phyloP scores from a whole-genome alignment of 2,888 invertebrate genomes.

The Trichogramma evanescens region DNA sequence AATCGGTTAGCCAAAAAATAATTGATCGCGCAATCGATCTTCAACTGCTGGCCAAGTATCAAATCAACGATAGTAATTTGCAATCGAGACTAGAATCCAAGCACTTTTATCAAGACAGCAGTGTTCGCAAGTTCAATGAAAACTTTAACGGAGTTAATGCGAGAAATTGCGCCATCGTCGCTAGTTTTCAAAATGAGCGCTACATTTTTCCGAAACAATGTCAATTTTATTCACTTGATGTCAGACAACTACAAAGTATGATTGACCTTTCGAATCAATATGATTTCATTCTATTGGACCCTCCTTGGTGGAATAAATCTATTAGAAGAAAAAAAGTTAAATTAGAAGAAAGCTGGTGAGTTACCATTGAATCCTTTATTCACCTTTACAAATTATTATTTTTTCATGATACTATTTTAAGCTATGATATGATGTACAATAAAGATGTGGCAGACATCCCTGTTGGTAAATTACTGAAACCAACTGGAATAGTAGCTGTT shows the following conservation, averaged over 20 bases:
- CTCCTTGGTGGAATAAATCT: conserved; percentile 95
- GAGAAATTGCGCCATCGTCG: conserved; percentile 49
- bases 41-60: conserved; percentile 28
- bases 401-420: conserved; percentile 37
- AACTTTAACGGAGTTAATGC: conserved; percentile 56
- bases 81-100: conserved; percentile 41
- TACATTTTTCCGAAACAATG: conserved; percentile 64
- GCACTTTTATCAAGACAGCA: conserved; percentile 45
- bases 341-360: conserved; percentile 57
- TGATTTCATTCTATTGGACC: conserved; percentile 83
- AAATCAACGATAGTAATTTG: conserved; percentile 37
- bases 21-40: conserved; percentile 27
- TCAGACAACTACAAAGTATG: conserved; percentile 54
- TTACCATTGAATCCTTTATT: conserved; percentile 7
- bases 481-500: conserved; percentile 66
- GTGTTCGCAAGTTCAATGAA: conserved; percentile 26
- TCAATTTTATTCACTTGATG: conserved; percentile 62
- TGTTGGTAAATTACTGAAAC: conserved; percentile 55
- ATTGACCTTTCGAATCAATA: conserved; percentile 53
- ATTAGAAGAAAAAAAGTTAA: conserved; percentile 70
- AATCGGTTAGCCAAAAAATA: conserved; percentile 30
- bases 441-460: conserved; percentile 67
- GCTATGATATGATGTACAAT: conserved; percentile 75
- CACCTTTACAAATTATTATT: neutral
- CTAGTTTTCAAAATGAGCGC: conserved; percentile 46